Conservation (phyloP, 2,888 invertebrate genomes). For the Drosophila anceps region DNA sequence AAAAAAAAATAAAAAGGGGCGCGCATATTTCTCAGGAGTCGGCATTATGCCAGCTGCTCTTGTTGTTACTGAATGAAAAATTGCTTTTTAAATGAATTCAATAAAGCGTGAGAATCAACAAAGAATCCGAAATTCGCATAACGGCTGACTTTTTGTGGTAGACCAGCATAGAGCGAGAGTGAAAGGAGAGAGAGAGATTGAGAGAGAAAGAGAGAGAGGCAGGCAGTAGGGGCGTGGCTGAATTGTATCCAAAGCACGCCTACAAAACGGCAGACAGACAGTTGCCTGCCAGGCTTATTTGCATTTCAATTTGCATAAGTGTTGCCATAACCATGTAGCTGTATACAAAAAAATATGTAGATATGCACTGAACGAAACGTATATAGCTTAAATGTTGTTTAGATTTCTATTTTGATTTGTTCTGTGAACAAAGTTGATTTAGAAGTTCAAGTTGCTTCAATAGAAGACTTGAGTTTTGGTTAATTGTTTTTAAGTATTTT, state of each 20-base stretch:
- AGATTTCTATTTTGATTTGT: not conserved
- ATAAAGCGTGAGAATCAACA: slow-evolving; percentile 70
- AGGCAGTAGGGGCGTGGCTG: not conserved
- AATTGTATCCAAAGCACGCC: slow-evolving; percentile 9
- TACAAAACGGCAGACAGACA: slow-evolving; percentile 19
- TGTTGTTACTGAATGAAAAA: slow-evolving; percentile 63
- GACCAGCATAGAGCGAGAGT: not conserved
- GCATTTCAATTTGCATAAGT: slow-evolving; percentile 81
- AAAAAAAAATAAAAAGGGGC: slow-evolving; percentile 3
- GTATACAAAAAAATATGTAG: slow-evolving; percentile 15
- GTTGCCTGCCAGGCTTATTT: slow-evolving; percentile 65
- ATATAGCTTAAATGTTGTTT: not conserved
- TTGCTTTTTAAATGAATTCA: slow-evolving; percentile 81
- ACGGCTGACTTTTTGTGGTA: slow-evolving; percentile 33
- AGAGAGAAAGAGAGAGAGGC: too few species aligned
- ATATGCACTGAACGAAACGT: slow-evolving; percentile 7
- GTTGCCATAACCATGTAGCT: slow-evolving; percentile 51
- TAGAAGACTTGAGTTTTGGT: not conserved
- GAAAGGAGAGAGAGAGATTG: too few species aligned
- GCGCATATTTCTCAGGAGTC: slow-evolving; percentile 13
- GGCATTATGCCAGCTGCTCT: slow-evolving; percentile 26
- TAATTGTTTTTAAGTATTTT: not conserved
- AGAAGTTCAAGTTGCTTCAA: not conserved
- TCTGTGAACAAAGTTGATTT: not conserved
- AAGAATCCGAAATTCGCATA: slow-evolving; percentile 37